Conservation (phyloP, 2,888 invertebrate genomes). For the Lasioglossum calceatum region DNA sequence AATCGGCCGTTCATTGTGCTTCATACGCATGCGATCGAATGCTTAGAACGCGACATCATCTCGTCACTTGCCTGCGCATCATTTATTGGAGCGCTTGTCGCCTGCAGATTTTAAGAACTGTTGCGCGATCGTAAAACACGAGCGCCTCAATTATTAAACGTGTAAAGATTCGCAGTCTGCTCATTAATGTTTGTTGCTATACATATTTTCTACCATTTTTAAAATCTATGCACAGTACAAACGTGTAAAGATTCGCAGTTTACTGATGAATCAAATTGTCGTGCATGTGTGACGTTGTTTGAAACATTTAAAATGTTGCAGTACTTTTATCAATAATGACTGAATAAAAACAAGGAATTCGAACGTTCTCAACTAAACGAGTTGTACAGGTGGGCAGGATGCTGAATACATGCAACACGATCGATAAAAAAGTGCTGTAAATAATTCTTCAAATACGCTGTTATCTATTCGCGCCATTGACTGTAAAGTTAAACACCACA, state of each 20-base stretch:
- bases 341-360: background rate
- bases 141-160: too few relatives aligned
- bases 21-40: background rate
- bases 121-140: background rate
- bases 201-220: too few relatives aligned
- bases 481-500: background rate
- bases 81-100: background rate
- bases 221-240: too few relatives aligned
- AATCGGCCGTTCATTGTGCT: conserved; percentile 3
- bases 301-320: too few relatives aligned
- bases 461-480: background rate
- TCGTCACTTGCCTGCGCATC: background rate
- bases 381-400: background rate
- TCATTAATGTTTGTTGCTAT: too few relatives aligned
- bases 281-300: too few relatives aligned
- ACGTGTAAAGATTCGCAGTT: too few relatives aligned
- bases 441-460: background rate
- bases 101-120: background rate
- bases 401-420: background rate
- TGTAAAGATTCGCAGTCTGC: too few relatives aligned
- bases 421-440: background rate
- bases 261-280: too few relatives aligned
- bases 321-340: too few relatives aligned
- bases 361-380: background rate
- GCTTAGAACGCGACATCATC: background rate